Base-by-base conservation (phyloP, 2,113 vertebrate species). In the Sturnus vulgaris region DNA sequence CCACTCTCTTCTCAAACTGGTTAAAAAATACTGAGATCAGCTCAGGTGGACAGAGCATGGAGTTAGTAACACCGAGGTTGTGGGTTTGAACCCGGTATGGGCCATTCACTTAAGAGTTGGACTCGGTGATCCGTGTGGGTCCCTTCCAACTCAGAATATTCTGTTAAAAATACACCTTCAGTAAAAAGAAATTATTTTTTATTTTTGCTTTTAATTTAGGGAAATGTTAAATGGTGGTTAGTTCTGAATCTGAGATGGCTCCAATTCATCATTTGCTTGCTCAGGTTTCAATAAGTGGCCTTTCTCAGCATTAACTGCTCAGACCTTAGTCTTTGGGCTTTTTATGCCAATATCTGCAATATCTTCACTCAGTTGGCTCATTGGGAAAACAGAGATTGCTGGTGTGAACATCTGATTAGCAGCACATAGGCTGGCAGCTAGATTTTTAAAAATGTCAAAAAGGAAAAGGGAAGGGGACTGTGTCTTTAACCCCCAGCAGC, bases 81-180 rank as follows among this genome's bases (percentile, higher is more conserved):
- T 53, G n/a, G 39, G 19, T 46, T 33, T 5, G 2, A 23, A 61
- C 28, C 23, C 2, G 0, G 12, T n/a, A 16, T 27, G 31, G 15
- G 8, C 46, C 19, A 23, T 46, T 69, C 19, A n/a, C 2, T 53
- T 53, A 46, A 39, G 28, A 28, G 28, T 9, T 53, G 39, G 23
- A 69, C 55, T 33, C 55, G 28, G 55, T 69, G 10, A 39, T 60
- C 46, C 0, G 0, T n/a, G 19, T 53, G 28, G 19, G 12, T 78
- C 55, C 64, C 23, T 69, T 77, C 46, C 12, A 61, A 11, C 19
- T 78, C 28, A 24, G 19, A 78, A 46, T 86, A 33, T 13, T 53
- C 18, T 24, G 73, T 33, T 15, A 23, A 39, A 19, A 27, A 42
- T 47, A 35, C 11, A 18, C 7, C 60, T 78, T 18, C 13, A n/a